Percentiles rank a stretch among this genome's conserved stretches.
These are phyloP conservation scores for Nycticryphes semicollaris DNA, from an alignment of 2,113 vertebrate species.

Conservation along the genomic window DNA sequence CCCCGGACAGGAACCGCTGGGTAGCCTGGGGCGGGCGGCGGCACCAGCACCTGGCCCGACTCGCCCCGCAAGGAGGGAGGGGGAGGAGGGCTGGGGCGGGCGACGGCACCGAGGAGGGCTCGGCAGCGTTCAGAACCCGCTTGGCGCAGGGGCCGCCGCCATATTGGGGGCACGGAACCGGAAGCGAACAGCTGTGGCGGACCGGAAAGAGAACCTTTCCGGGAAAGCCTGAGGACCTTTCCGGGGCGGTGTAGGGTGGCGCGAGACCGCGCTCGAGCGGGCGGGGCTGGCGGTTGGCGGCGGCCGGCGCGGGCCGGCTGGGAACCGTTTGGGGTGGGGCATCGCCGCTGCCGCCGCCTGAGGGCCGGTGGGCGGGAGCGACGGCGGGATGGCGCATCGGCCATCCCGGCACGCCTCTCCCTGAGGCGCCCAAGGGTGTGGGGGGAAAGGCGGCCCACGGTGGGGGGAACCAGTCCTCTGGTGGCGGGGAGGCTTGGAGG, in stretches of 20 bases:
- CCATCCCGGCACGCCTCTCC: too few relatives aligned
- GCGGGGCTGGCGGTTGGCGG: background rate
- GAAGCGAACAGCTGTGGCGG: slow-evolving; percentile 17
- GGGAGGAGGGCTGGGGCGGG: too few relatives aligned
- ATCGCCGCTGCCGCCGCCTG: too few relatives aligned
- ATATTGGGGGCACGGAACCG: slow-evolving; percentile 30
- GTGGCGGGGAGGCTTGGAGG: too few relatives aligned
- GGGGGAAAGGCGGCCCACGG: background rate
- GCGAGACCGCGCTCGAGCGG: background rate
- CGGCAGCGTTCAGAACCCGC: background rate
- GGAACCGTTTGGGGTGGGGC: background rate
- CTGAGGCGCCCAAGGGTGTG: background rate
- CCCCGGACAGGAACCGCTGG: background rate
- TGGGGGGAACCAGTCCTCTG: too few relatives aligned
- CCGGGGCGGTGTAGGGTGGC: background rate
- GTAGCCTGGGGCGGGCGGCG: background rate
- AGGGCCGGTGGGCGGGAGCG: background rate
- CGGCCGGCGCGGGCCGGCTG: too few relatives aligned
- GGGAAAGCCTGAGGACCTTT: background rate
- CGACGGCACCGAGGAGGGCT: background rate
- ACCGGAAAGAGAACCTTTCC: slow-evolving; percentile 37
- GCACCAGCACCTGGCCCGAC: background rate
- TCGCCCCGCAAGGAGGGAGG: background rate
- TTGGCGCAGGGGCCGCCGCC: background rate
- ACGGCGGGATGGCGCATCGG: background rate